Evolutionary conservation across 92 coral and sea anemone genomes (phyloP).

Genomic region (Heteractis magnifica): DNA sequence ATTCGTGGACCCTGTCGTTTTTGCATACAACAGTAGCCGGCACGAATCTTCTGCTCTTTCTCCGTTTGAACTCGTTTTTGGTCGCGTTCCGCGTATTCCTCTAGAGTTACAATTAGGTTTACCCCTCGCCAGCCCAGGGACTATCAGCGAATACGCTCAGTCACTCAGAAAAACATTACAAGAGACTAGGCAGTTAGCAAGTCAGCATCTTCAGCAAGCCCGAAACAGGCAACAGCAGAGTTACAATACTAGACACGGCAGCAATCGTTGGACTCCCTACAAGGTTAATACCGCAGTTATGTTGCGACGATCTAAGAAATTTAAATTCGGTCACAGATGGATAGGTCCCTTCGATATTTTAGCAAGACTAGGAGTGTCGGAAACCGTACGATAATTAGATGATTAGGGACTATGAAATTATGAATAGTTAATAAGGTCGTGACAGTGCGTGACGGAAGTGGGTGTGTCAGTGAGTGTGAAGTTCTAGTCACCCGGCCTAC

Average conservation of each 20-base stretch:
- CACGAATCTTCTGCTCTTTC: slow-evolving; percentile 42
- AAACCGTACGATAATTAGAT: too few relatives aligned
- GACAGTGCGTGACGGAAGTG: too few relatives aligned
- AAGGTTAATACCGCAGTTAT: too few relatives aligned
- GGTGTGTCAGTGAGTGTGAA: too few relatives aligned
- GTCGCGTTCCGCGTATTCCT: slow-evolving; percentile 42
- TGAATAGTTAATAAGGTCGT: too few relatives aligned
- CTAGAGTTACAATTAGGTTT: slow-evolving; percentile 53
- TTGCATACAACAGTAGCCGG: slow-evolving; percentile 46
- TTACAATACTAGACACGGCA: background rate
- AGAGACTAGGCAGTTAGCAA: slow-evolving; percentile 17
- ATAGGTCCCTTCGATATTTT: too few relatives aligned
- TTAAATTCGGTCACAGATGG: too few relatives aligned
- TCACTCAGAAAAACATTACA: slow-evolving; percentile 11
- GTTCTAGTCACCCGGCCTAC: too few relatives aligned
- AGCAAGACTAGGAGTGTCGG: background rate
- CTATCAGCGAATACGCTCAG: slow-evolving; percentile 27
- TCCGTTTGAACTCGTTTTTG: slow-evolving; percentile 45
- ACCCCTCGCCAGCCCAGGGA: slow-evolving; percentile 40
- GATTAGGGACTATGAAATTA: too few relatives aligned
- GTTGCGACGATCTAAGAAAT: too few relatives aligned
- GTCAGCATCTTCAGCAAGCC: slow-evolving; percentile 15
- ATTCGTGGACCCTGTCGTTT: slow-evolving; percentile 38
- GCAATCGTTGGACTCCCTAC: too few relatives aligned
- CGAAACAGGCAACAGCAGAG: slow-evolving; percentile 12